Evolutionary conservation across 2,113 vertebrate genomes (phyloP), one percentile per base, ranked within the genome.

Genomic region (Paramormyrops kingsleyae): DNA sequence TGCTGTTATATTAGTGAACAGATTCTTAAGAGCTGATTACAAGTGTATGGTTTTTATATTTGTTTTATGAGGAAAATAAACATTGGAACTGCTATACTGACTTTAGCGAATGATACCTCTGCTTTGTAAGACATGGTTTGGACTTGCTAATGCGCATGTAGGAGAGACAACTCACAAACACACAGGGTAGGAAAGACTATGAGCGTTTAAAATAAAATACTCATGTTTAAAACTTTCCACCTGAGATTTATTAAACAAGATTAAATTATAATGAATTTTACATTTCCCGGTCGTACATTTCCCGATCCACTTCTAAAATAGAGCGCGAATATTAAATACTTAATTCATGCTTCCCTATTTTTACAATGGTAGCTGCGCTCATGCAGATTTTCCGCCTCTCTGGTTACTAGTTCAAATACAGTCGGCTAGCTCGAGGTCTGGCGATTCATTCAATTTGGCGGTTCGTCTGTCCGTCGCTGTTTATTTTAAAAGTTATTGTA

Each of bases 381-480:
- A 19, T 6, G 13, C 17, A 83, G 8, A 59, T 84, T 89, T 89
- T 89, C 88, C 77, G 88, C 77, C 77, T 89, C 89, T 84, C 21
- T 12, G 39, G 21, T 52, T 47, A 10, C 52, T 13, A 39, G 35
- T 84, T 84, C 8, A 89, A 89, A 80, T 80, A 66, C 21, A 49
- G 46, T 24, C 12, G 44, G 77, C 24, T 27, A 17, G 39, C 5
- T 47, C n/a, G 50, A 19, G 15, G n/a, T 19, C 17, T 31, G 66
- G 27, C 12, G 49, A 39, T 89, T 53, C 47, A 53, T 53, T 89
- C n/a, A 39, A 13, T 5, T 13, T 17, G 49, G 47, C 88, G 19
- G 44, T 70, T 35, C 62, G 21, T 44, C 5, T 19, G 27, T 5
- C 13, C 21, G 59, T 4, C 12, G n/a, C 62, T 70, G 9, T 70